phyloP scores from a whole-genome alignment of 2,797 vertebrate species.

The Microtus agrestis region DNA sequence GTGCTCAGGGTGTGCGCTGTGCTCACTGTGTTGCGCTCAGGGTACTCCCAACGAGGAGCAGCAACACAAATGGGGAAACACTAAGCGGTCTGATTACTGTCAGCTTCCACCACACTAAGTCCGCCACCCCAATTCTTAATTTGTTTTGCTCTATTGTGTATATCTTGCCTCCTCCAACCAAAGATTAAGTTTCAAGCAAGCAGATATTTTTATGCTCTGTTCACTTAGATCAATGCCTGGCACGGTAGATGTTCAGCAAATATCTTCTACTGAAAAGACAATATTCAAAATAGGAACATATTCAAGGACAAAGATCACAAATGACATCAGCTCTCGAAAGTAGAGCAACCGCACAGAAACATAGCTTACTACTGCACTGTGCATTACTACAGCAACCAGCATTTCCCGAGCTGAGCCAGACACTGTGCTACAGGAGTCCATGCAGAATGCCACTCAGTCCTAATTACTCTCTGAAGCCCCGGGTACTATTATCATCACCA shows the following conservation, averaged over 20 bases:
- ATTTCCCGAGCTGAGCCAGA: slow-evolving; percentile 15
- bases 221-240: slow-evolving; percentile 47
- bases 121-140: background rate
- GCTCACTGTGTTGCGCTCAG: background rate
- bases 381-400: slow-evolving; percentile 29
- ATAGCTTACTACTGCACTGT: slow-evolving; percentile 6
- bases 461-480: background rate
- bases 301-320: slow-evolving; percentile 53
- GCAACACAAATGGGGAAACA: background rate
- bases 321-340: slow-evolving; percentile 27
- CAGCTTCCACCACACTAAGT: background rate
- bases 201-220: slow-evolving; percentile 18
- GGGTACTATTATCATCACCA: slow-evolving; percentile 36
- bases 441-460: background rate
- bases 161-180: background rate
- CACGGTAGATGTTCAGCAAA: slow-evolving; percentile 24
- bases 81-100: background rate
- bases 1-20: no score
- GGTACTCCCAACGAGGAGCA: background rate
- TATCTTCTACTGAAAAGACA: slow-evolving; percentile 52
- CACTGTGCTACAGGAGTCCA: background rate
- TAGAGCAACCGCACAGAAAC: slow-evolving; percentile 36
- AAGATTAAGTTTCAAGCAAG: slow-evolving; percentile 36
- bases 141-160: background rate
- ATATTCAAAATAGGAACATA: slow-evolving; percentile 49